Base-by-base conservation (phyloP, 1,140 invertebrate species). In the Meloidogyne exigua region DNA sequence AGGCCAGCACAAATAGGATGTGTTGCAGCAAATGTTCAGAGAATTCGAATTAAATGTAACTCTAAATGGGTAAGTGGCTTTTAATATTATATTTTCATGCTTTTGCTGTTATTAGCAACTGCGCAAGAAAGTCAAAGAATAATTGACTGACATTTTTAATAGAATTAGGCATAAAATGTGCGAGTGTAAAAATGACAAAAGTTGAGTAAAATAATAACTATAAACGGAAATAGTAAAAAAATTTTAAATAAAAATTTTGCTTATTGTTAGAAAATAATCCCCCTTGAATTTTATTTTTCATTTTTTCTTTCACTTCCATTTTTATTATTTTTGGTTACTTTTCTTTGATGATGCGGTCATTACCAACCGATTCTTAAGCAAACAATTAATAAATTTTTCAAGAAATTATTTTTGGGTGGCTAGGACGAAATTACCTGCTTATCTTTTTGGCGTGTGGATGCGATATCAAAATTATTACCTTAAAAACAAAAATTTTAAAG, bases 21-120 rank as follows among this genome's bases (percentile, higher is more conserved):
- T 69, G 64, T 70, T 75, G 84, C 85, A 15, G 21, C 82, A 18
- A 85, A 83, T 75, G 85, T 81, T 11, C 71, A 75, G 18, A 73
- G 79, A 21, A 77, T 85, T 72, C 77, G 85, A 21, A 81, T 87
- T 72, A 87, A 86, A 80, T 85, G 84, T 72, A 87, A 86, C 74
- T 76, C 75, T 9, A 81, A 82, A 80, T 85, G 84, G 84, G 84
- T 85, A 67, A 80, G 85, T 10, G 7, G 9, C 9, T 10, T n/a
- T 57, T 7, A n/a, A 57, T n/a, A 21, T n/a, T 57, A 9, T 57
- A n/a, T n/a, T 57, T 7, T 21, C 7, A 57, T 0, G 18, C 7
- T 57, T 21, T 57, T 57, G 49, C 49, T 57, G 49, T 57, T 57
- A 57, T 57, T 57, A 57, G 49, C 49, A 57, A 57, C 49, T 57